Evolutionary conservation across 2,888 invertebrate genomes (phyloP), one percentile per base, ranked within the genome.

Genomic region (Polymixis flavicincta): DNA sequence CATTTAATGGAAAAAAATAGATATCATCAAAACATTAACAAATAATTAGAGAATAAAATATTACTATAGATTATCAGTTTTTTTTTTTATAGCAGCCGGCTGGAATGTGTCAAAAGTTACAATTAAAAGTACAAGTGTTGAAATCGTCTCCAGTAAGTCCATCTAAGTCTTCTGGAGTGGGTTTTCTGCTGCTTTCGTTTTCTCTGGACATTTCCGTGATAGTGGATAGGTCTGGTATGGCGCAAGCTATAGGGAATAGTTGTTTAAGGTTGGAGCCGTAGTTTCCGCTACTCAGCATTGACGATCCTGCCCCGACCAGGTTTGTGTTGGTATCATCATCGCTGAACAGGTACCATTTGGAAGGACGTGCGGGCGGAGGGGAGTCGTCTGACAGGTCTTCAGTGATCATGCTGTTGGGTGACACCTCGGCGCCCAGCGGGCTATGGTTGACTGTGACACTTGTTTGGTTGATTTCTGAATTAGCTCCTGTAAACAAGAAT

Each of bases 191-290:
- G 25, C 90, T 90, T 73, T 89, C 90, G 82, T 89, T 92, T 74
- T 95, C 95, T 78, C 89, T 93, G 0, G 96, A 96, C 68, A 87
- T 87, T 90, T 96, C 96, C 2, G 96, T 92, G 9, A 96, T 95
- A 2, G 95, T 95, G 0, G 96, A 96, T 2, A 96, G 87, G 82
- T 96, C 87, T 0, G 96, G 96, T 4, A 96, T 89, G 2, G 96
- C 92, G 74, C 93, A 95, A 0, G 93, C 84, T 11, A 95, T 78
- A 2, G 95, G 95, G 65, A 96, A 96, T 54, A 96, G 80, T 59
- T 95, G 91, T 61, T 92, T 90, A 7, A 96, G 90, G 83, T 93
- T 94, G 0, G 95, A 82, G 0, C 92, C 92, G 77, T 79, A 89
- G 63, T 88, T 80, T n/a, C 76, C 73, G 1, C 78, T 74, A 64